Conservation (phyloP, 1,140 invertebrate genomes). For the Mamestra configurata region DNA sequence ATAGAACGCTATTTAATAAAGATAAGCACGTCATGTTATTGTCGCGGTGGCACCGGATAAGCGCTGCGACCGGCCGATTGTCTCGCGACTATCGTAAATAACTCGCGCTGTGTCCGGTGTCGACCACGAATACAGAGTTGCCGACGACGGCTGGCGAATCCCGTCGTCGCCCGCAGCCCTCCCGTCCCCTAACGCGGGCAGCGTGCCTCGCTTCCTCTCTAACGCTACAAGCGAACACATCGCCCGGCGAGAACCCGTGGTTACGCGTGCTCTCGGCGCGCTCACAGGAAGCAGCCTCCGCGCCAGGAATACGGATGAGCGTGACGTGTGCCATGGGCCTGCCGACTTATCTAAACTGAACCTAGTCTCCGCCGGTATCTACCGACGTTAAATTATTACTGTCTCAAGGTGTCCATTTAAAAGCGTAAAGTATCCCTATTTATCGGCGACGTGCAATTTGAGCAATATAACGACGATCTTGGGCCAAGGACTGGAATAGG, state of each 20-base stretch:
- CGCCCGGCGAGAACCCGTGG: conserved; percentile 65
- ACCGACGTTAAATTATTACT: conserved; percentile 59
- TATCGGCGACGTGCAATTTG: conserved; percentile 68
- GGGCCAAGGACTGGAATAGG: conserved; percentile 66
- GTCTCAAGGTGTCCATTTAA: conserved; percentile 46
- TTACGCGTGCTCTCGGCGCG: conserved; percentile 64
- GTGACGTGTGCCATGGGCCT: conserved; percentile 65
- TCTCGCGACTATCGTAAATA: conserved; percentile 85
- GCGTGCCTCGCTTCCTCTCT: conserved; percentile 53
- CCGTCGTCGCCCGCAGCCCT: conserved; percentile 31
- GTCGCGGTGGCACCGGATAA: conserved; percentile 84
- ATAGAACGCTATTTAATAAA: conserved; percentile 82
- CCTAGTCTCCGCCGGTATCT: conserved; percentile 57
- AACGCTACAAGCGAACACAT: conserved; percentile 20
- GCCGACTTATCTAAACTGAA: conserved; percentile 67
- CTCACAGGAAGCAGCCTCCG: conserved; percentile 80
- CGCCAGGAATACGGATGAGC: conserved; percentile 83
- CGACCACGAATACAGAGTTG: conserved; percentile 77
- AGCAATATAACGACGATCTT: conserved; percentile 72
- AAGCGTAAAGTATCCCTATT: conserved; percentile 65
- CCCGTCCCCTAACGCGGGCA: conserved; percentile 52
- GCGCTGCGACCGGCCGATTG: conserved; percentile 80
- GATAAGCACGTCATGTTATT: conserved; percentile 84
- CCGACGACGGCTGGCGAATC: conserved; percentile 63
- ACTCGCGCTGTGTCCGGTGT: conserved; percentile 81